Conservation (phyloP, 1,140 invertebrate species). For the Olivierus martensii region DNA sequence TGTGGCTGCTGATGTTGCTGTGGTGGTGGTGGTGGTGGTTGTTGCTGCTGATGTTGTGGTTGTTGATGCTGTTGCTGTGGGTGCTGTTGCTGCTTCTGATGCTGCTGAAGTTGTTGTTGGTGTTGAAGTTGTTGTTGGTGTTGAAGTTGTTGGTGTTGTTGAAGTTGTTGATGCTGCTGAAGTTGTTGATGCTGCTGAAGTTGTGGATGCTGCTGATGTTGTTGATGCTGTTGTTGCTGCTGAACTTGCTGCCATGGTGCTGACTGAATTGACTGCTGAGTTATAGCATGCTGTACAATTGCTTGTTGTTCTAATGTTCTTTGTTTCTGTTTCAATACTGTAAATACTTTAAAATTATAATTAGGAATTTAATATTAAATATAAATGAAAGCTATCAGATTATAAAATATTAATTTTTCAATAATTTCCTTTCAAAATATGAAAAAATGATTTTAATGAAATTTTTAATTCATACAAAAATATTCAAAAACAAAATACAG, state of each 20-base stretch:
- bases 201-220: slow-evolving; percentile 31
- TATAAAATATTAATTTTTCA: no score
- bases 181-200: slow-evolving; percentile 54
- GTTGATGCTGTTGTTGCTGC: slow-evolving; percentile 11
- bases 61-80: slow-evolving; percentile 50
- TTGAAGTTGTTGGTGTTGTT: no score
- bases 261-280: slow-evolving; percentile 23
- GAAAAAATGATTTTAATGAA: no score
- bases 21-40: no score
- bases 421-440: no score
- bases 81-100: slow-evolving; percentile 22
- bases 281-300: slow-evolving; percentile 24
- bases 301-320: slow-evolving; percentile 22
- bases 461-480: no score
- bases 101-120: slow-evolving; percentile 79
- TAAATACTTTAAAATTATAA: background rate
- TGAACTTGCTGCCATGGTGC: slow-evolving; percentile 23
- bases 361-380: no score
- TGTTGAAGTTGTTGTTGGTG: slow-evolving; percentile 14
- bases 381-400: no score
- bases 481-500: no score
- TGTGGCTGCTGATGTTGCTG: slow-evolving; percentile 12
- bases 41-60: slow-evolving; percentile 31
- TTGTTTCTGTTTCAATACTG: slow-evolving; percentile 28
- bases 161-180: background rate